Conservation (phyloP, 2,113 vertebrate genomes). For the Corythornis vintsioides region DNA sequence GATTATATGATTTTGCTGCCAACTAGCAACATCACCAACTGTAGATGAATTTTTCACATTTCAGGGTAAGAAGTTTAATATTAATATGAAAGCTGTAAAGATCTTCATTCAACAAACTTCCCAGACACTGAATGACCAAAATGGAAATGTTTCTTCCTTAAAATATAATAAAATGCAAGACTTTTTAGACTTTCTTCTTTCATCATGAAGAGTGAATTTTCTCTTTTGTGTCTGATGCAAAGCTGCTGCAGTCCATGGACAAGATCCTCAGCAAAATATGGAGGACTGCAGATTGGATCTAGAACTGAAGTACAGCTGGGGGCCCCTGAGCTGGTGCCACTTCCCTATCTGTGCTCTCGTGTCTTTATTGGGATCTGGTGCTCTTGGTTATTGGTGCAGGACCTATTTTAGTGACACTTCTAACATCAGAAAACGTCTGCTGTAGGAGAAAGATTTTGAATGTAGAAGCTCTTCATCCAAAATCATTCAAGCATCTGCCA, state of each 20-base stretch:
- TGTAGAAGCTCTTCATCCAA: neutral
- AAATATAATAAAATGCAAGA: neutral
- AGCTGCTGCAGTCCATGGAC: neutral
- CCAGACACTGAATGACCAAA: neutral
- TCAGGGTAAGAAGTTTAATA: neutral
- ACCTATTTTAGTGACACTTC: neutral
- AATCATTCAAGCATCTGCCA: neutral
- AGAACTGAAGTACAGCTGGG: neutral
- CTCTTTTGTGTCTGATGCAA: neutral
- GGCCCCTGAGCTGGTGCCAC: neutral
- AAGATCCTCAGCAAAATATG: neutral
- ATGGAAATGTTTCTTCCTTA: neutral
- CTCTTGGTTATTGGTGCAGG: neutral
- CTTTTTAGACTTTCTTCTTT: neutral
- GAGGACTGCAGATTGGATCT: neutral
- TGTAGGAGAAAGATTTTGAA: neutral
- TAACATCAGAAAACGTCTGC: neutral
- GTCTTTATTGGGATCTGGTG: neutral
- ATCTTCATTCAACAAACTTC: neutral
- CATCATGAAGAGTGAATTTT: neutral
- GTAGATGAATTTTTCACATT: conserved; percentile 9
- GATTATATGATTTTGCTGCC: conserved; percentile 9
- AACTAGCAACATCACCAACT: neutral
- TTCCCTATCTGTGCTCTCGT: neutral
- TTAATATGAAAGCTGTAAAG: conserved; percentile 3